These are phyloP conservation scores for Palaemon carinicauda DNA, from an alignment of 1,140 invertebrate species.

Conservation along the genomic window DNA sequence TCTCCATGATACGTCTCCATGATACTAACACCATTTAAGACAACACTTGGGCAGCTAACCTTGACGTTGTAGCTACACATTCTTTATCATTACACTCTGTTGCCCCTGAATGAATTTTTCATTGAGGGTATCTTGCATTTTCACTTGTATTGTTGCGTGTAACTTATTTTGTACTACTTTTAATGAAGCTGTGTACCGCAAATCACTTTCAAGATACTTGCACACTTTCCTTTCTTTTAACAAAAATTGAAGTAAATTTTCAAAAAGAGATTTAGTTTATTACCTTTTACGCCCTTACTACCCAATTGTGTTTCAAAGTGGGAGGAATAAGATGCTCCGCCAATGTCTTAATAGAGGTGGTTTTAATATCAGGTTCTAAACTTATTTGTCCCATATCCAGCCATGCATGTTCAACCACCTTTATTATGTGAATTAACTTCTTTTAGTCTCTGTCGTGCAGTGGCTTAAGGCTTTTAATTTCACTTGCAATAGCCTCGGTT, in stretches of 20 bases:
- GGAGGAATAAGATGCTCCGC: background rate
- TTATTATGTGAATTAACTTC: too few species aligned
- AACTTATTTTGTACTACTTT: background rate
- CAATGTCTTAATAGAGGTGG: background rate
- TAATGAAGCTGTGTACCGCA: background rate
- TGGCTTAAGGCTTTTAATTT: background rate
- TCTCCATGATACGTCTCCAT: background rate
- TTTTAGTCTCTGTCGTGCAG: background rate
- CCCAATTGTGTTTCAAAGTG: too few species aligned
- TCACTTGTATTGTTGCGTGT: background rate
- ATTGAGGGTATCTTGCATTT: too few species aligned
- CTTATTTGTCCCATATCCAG: background rate
- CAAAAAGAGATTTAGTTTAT: background rate
- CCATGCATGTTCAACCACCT: too few species aligned
- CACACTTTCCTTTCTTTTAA: background rate
- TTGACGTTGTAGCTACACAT: too few species aligned
- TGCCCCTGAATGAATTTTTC: too few species aligned
- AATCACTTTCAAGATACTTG: background rate
- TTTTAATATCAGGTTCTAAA: background rate
- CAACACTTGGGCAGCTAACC: too few species aligned
- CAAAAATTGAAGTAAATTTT: background rate
- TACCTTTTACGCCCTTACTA: background rate
- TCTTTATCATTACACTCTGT: too few species aligned
- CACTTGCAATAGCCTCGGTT: background rate
- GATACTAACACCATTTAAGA: background rate